phyloP scores from a whole-genome alignment of 2,113 vertebrate genomes.

The Onychostoma macrolepis region DNA sequence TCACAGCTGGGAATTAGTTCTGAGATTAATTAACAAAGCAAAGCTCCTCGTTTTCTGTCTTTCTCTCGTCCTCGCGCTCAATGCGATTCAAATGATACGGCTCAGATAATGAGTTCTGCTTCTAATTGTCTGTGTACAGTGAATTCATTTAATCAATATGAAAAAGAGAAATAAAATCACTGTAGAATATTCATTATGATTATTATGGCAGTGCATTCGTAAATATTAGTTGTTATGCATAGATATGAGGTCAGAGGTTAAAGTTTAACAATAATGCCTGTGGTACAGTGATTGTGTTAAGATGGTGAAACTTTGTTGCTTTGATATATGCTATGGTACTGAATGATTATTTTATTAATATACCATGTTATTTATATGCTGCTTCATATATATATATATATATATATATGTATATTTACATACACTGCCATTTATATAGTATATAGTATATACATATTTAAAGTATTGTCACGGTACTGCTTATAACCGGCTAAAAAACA shows the following conservation, averaged over 20 bases:
- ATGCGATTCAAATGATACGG: constrained; percentile 23
- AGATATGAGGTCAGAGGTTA: background rate
- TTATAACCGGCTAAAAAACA: too few species aligned
- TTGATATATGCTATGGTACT: background rate
- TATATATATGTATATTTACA: too few species aligned
- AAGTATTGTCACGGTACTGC: too few species aligned
- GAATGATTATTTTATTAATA: background rate
- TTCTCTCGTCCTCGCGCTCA: constrained; percentile 34
- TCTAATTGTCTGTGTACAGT: background rate
- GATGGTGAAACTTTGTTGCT: background rate
- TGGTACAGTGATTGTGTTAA: too few species aligned
- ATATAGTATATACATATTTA: too few species aligned
- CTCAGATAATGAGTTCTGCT: constrained; percentile 43
- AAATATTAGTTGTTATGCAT: background rate
- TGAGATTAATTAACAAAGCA: constrained; percentile 57
- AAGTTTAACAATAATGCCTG: too few species aligned
- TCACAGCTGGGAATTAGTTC: constrained; percentile 55
- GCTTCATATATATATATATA: too few species aligned
- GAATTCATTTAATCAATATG: background rate
- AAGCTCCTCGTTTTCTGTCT: constrained; percentile 29
- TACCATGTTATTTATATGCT: background rate
- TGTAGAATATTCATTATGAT: background rate
- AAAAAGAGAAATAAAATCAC: background rate
- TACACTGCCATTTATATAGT: too few species aligned
- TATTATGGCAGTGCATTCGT: background rate